Evolutionary conservation across 2,888 invertebrate genomes (phyloP), one percentile per base, ranked within the genome.

Genomic region (Melieria omissa): DNA sequence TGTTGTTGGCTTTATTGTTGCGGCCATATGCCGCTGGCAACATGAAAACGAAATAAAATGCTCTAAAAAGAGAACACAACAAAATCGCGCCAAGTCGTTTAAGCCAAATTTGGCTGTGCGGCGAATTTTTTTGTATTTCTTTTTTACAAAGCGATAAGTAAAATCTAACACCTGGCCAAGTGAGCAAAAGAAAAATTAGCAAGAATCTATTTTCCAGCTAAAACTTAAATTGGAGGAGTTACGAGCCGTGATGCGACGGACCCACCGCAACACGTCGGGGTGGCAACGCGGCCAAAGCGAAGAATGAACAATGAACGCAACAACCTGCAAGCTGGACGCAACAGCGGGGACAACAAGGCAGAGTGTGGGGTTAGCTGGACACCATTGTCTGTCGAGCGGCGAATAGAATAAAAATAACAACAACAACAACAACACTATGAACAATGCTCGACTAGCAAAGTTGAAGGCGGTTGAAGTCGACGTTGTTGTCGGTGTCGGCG

Each of bases 121-220:
- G 29, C 29, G 29, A 2, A 29, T 29, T 29, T 29, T 29, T 29
- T 2, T 29, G 29, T 29, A 29, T 29, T 29, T 29, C 3, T 29
- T 29, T 29, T 29, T 29, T 1, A 29, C 29, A 29, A 2, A 29
- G 46, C 69, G 62, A 69, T 69, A 69, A 69, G 63, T 63, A 58
- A 69, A 69, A 69, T 69, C 69, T 62, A 62, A 63, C 69, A 69
- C 69, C 69, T 69, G 47, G 55, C 55, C 62, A 62, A 69, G 55
- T 55, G 69, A 46, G 54, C 46, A 62, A 57, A 54, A 69, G 62
- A 57, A 69, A 69, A 69, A 62, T 63, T 67, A 67, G 67, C 61
- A 52, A 67, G 61, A 67, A 61, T 67, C 67, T 52, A 67, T 67
- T 67, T 61, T 60, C 60, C 49, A 12, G 49, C 49, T 49, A 49